These are phyloP conservation scores for Pipistrellus pygmaeus DNA, from an alignment of 2,797 vertebrate species.

Conservation along the genomic window DNA sequence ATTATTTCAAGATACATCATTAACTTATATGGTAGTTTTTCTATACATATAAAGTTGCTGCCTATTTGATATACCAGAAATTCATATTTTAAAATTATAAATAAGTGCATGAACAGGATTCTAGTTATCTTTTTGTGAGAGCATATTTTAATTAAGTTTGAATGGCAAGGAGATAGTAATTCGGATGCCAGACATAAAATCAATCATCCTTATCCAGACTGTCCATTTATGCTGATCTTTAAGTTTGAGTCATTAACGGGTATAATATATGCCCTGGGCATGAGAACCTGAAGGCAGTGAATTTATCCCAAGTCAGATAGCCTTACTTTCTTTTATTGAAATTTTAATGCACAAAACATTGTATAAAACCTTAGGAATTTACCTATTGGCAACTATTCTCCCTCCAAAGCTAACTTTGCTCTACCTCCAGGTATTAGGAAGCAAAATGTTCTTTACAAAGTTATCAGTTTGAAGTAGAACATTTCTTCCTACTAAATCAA, in stretches of 20 bases:
- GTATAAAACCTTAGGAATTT: neutral
- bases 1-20: conserved; percentile 72
- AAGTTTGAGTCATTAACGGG: conserved; percentile 2
- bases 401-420: neutral
- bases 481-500: neutral
- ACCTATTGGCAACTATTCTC: neutral
- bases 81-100: conserved; percentile 59
- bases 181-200: conserved; percentile 43
- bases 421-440: neutral
- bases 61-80: conserved; percentile 51
- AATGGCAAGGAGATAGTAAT: conserved; percentile 42
- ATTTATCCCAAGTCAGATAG: neutral
- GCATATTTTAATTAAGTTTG: conserved; percentile 50
- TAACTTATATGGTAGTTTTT: conserved; percentile 71
- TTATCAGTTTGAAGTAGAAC: neutral
- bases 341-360: neutral
- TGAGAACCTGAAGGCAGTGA: neutral
- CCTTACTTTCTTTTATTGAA: neutral
- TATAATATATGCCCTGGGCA: neutral
- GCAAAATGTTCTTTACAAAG: neutral
- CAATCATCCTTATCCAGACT: neutral
- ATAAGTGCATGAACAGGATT: neutral
- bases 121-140: conserved; percentile 23
- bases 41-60: conserved; percentile 51
- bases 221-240: conserved; percentile 1